These are phyloP conservation scores for Galeopsomyia nigrocyanea DNA, from an alignment of 2,888 invertebrate genomes.

Conservation along the genomic window DNA sequence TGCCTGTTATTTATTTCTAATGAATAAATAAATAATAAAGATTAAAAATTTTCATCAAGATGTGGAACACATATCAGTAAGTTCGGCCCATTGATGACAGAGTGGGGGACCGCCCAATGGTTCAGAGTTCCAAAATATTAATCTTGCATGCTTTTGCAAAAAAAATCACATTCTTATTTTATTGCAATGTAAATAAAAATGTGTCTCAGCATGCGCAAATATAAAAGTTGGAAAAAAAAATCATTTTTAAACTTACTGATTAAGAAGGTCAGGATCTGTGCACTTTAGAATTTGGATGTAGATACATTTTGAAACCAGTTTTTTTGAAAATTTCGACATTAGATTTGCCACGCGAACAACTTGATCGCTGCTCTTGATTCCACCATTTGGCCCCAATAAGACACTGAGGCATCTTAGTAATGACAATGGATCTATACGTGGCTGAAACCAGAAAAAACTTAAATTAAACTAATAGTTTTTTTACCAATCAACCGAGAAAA, in stretches of 20 bases:
- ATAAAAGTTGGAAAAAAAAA: neutral
- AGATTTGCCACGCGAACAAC: constrained; percentile 91
- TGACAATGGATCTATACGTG: constrained; percentile 92
- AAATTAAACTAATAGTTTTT: too few relatives aligned
- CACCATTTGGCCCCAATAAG: constrained; percentile 85
- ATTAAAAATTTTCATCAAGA: too few relatives aligned
- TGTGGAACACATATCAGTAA: constrained; percentile 65
- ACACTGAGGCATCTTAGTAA: constrained; percentile 90
- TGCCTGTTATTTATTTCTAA: constrained; percentile 12
- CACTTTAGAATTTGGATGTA: constrained; percentile 93
- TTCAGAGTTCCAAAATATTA: constrained; percentile 59
- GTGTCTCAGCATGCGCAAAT: constrained; percentile 50
- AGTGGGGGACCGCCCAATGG: constrained; percentile 66
- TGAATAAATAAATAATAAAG: constrained; percentile 17
- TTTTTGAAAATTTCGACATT: constrained; percentile 96
- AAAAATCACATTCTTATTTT: constrained; percentile 52
- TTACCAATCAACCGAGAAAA: too few relatives aligned
- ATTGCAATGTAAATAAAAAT: constrained; percentile 48
- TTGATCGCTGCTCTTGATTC: constrained; percentile 89
- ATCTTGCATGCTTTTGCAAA: constrained; percentile 59
- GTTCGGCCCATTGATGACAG: constrained; percentile 55
- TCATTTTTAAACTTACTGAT: constrained; percentile 73
- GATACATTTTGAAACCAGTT: constrained; percentile 94
- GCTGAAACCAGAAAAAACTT: constrained; percentile 74
- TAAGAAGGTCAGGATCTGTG: constrained; percentile 85